phyloP scores from a whole-genome alignment of 2,888 invertebrate species.

The Caenorhabditis zanzibari region DNA sequence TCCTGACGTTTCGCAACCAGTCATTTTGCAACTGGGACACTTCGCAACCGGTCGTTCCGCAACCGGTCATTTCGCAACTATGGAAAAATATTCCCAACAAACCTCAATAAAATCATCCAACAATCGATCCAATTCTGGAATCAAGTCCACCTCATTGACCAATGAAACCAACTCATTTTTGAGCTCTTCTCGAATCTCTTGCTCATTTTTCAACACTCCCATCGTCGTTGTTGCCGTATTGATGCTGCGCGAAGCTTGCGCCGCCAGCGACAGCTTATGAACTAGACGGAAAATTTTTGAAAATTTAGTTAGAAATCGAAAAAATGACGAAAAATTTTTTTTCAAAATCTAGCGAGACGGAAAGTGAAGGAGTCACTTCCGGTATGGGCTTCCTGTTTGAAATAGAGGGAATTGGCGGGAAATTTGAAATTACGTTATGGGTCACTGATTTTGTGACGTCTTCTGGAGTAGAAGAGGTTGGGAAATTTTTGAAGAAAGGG shows the following conservation, averaged over 20 bases:
- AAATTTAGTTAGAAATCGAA: background rate
- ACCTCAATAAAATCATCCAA: constrained; percentile 63
- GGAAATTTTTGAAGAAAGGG: background rate
- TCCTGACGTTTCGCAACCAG: too few species aligned
- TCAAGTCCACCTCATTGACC: constrained; percentile 54
- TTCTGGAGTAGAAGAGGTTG: background rate
- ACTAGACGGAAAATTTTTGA: constrained; percentile 57
- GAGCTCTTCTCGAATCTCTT: constrained; percentile 42
- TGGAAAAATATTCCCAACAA: too few species aligned
- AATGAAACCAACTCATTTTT: constrained; percentile 39
- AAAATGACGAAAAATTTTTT: too few species aligned
- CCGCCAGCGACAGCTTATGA: constrained; percentile 45
- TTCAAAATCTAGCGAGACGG: background rate
- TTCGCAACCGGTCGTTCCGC: too few species aligned
- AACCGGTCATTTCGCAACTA: too few species aligned
- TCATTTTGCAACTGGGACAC: too few species aligned
- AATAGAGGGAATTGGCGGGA: background rate
- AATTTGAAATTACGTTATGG: background rate
- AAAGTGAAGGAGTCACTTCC: background rate
- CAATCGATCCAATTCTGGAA: constrained; percentile 50
- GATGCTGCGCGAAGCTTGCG: constrained; percentile 43
- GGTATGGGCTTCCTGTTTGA: background rate
- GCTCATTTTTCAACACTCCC: constrained; percentile 46
- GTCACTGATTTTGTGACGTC: constrained; percentile 7
- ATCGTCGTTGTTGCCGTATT: constrained; percentile 4